A percentile compares a stretch with the other conserved stretches of the same genome.
Evolutionary conservation across 2,888 invertebrate genomes (phyloP).

Genomic region (Thecocarcelia acutangulata): DNA sequence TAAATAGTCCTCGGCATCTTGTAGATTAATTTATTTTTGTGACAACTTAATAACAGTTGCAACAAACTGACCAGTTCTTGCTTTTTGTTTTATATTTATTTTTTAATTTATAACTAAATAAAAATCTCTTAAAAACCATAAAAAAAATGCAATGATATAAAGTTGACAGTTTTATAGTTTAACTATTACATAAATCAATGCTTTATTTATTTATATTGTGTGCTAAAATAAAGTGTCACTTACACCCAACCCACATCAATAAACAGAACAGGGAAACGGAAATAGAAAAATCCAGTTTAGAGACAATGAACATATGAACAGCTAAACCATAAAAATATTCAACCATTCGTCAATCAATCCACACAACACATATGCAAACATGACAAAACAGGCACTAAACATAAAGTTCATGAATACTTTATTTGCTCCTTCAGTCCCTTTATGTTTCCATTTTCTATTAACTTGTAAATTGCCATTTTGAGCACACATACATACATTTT

Average conservation of each 20-base stretch:
- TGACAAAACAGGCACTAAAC: slow-evolving; percentile 32
- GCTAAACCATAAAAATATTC: slow-evolving; percentile 55
- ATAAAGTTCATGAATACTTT: slow-evolving; percentile 30
- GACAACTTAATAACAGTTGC: no score
- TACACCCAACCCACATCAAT: slow-evolving; percentile 68
- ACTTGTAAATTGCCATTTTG: slow-evolving; percentile 54
- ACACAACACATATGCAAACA: slow-evolving; percentile 2
- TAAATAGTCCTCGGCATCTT: no score
- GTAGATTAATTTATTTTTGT: no score
- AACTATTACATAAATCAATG: slow-evolving; percentile 68
- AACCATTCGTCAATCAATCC: slow-evolving; percentile 59
- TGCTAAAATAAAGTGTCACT: slow-evolving; percentile 62
- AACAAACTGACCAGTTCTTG: no score
- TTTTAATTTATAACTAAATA: slow-evolving; percentile 45
- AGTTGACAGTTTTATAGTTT: slow-evolving; percentile 65
- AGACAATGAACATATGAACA: slow-evolving; percentile 63
- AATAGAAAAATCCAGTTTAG: slow-evolving; percentile 53
- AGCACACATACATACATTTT: slow-evolving; percentile 30
- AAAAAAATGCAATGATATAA: slow-evolving; percentile 45
- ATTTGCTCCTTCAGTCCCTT: slow-evolving; percentile 29
- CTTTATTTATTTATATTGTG: slow-evolving; percentile 60
- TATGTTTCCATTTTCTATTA: slow-evolving; percentile 5
- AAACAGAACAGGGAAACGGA: slow-evolving; percentile 29
- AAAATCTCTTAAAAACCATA: slow-evolving; percentile 17
- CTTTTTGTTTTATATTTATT: neutral